These are phyloP conservation scores for Drosophila asahinai DNA, from an alignment of 1,140 invertebrate genomes.

Conservation along the genomic window DNA sequence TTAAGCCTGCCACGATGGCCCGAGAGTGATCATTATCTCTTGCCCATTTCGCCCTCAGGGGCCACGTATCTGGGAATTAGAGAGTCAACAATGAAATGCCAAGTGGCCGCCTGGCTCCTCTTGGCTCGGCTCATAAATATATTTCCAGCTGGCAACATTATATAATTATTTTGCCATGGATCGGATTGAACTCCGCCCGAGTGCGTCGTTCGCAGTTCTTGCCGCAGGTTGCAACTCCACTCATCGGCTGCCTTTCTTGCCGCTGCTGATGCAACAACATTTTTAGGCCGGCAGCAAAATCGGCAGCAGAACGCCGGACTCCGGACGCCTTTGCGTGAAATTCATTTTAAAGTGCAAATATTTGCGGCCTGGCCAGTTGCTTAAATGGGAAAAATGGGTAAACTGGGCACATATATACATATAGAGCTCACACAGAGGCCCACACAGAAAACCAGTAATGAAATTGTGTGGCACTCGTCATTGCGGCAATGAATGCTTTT, in stretches of 20 bases:
- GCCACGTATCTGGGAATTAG: slow-evolving; percentile 54
- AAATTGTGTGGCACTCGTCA: slow-evolving; percentile 68
- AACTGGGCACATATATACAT: slow-evolving; percentile 3
- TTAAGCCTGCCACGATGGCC: slow-evolving; percentile 47
- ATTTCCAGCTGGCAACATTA: slow-evolving; percentile 71
- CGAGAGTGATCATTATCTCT: slow-evolving; percentile 51
- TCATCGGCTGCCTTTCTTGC: slow-evolving; percentile 5
- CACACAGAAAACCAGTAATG: slow-evolving; percentile 58
- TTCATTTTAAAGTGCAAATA: slow-evolving; percentile 79
- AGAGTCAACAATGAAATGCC: slow-evolving; percentile 47
- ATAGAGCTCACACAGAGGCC: slow-evolving; percentile 1
- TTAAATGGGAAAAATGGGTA: slow-evolving; percentile 46
- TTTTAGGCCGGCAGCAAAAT: slow-evolving; percentile 59
- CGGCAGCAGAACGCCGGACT: slow-evolving; percentile 22
- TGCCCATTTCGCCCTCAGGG: slow-evolving; percentile 44
- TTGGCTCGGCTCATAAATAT: slow-evolving; percentile 66
- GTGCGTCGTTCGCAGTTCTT: slow-evolving; percentile 43
- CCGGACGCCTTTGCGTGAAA: slow-evolving; percentile 49
- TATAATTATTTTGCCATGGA: slow-evolving; percentile 75
- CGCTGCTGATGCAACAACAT: slow-evolving; percentile 20
- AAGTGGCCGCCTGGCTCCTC: slow-evolving; percentile 30
- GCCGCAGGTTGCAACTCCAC: slow-evolving; percentile 23
- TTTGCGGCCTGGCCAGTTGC: slow-evolving; percentile 56
- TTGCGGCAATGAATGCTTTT: slow-evolving; percentile 55
- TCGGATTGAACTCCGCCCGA: slow-evolving; percentile 30